Evolutionary conservation across 2,888 invertebrate species (phyloP).

Genomic region (Yponomeuta evonymella): DNA sequence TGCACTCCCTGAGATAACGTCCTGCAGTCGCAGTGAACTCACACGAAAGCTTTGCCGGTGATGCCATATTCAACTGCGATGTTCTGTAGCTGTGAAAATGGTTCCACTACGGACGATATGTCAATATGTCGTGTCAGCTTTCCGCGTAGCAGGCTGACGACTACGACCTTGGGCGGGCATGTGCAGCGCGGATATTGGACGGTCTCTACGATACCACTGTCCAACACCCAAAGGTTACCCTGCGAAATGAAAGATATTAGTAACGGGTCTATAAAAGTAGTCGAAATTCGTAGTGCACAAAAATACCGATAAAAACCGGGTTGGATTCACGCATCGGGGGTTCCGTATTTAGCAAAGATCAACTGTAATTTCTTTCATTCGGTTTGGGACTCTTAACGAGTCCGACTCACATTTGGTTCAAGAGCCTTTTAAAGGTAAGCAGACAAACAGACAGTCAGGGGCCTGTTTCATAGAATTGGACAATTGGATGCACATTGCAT

Average conservation of each 20-base stretch:
- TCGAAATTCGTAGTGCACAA: too few species aligned
- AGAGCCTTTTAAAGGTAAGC: too few species aligned
- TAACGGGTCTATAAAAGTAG: too few species aligned
- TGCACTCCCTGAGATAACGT: background rate
- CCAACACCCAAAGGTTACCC: constrained; percentile 83
- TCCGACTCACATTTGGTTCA: too few species aligned
- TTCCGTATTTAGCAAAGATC: too few species aligned
- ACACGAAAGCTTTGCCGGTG: constrained; percentile 77
- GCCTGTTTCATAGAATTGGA: too few species aligned
- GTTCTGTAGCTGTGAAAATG: constrained; percentile 80
- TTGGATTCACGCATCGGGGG: too few species aligned
- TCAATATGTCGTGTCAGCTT: constrained; percentile 79
- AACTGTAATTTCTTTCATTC: too few species aligned
- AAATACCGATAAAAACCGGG: too few species aligned
- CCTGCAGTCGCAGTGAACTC: constrained; percentile 30
- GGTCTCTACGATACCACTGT: constrained; percentile 82
- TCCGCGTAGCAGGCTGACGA: constrained; percentile 74
- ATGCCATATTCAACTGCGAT: constrained; percentile 80
- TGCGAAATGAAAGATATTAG: constrained; percentile 36
- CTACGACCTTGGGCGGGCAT: constrained; percentile 82
- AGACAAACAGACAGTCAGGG: too few species aligned
- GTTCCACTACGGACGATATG: constrained; percentile 73
- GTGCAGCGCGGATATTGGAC: constrained; percentile 78
- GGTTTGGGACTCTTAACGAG: too few species aligned
- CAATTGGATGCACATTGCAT: too few species aligned